Conservation (phyloP, 2,113 vertebrate genomes). For the Stegastes partitus region DNA sequence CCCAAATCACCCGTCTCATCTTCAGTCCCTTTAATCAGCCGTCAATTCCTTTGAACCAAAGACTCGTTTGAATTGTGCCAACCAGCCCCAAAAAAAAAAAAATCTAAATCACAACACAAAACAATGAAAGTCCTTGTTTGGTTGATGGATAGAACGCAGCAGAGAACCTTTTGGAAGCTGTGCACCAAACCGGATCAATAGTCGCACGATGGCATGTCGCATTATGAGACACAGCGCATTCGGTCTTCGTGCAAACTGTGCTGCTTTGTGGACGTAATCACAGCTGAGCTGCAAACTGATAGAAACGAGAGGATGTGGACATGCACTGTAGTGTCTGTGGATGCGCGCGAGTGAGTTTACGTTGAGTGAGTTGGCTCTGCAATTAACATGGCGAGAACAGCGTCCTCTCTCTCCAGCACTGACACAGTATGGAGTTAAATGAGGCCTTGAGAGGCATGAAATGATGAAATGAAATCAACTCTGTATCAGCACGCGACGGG, state of each 20-base stretch:
- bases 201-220: constrained; percentile 31
- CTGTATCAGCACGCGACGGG: constrained; percentile 43
- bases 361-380: constrained; percentile 1
- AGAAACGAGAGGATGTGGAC: neutral
- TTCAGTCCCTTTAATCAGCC: constrained; percentile 59
- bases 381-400: constrained; percentile 61
- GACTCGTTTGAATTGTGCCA: constrained; percentile 24
- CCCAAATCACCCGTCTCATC: constrained; percentile 46
- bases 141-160: constrained; percentile 39
- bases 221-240: constrained; percentile 24
- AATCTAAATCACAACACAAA: constrained; percentile 31
- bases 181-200: constrained; percentile 44
- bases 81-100: constrained; percentile 11
- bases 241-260: constrained; percentile 41
- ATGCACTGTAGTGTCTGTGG: neutral
- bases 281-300: constrained; percentile 16
- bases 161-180: constrained; percentile 32
- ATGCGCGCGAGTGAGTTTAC: neutral
- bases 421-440: constrained; percentile 56
- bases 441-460: constrained; percentile 67
- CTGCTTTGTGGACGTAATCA: constrained; percentile 43
- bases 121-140: constrained; percentile 48
- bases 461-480: constrained; percentile 69
- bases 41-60: constrained; percentile 52
- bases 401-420: constrained; percentile 25